phyloP scores from a whole-genome alignment of 2,888 invertebrate genomes.

The Pyrgus malvae region DNA sequence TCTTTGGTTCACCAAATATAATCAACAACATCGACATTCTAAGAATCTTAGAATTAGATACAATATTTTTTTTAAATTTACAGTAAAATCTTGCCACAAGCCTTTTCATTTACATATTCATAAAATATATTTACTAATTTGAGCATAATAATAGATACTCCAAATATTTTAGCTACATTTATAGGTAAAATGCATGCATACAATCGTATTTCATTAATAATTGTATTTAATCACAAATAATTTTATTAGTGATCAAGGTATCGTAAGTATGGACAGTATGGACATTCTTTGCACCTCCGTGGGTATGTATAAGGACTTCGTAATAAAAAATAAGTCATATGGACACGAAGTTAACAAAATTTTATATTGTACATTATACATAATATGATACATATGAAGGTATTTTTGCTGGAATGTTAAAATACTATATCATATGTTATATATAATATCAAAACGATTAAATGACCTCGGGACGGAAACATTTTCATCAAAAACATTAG shows the following conservation, averaged over 20 bases:
- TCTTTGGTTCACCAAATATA: constrained; percentile 76
- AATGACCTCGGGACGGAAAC: constrained; percentile 80
- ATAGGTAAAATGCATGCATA: constrained; percentile 21
- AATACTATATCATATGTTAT: constrained; percentile 42
- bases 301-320: too few relatives aligned
- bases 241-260: too few relatives aligned
- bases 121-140: constrained; percentile 42
- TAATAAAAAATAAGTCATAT: too few relatives aligned
- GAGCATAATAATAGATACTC: constrained; percentile 14
- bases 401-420: constrained; percentile 38
- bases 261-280: too few relatives aligned
- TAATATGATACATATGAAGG: constrained; percentile 41
- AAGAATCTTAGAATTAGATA: constrained; percentile 40
- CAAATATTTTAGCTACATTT: constrained; percentile 14
- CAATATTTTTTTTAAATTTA: constrained; percentile 45
- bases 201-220: constrained; percentile 15
- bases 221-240: too few relatives aligned
- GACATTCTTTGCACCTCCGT: too few relatives aligned
- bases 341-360: too few relatives aligned
- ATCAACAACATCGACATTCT: constrained; percentile 67
- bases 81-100: constrained; percentile 61
- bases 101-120: constrained; percentile 58
- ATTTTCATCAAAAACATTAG: constrained; percentile 56
- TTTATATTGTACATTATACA: constrained; percentile 38
- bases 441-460: constrained; percentile 62